Percentiles rank a stretch among this genome's conserved stretches.
Evolutionary conservation across 2,888 invertebrate genomes (phyloP).

Genomic region (Nebria brevicollis): DNA sequence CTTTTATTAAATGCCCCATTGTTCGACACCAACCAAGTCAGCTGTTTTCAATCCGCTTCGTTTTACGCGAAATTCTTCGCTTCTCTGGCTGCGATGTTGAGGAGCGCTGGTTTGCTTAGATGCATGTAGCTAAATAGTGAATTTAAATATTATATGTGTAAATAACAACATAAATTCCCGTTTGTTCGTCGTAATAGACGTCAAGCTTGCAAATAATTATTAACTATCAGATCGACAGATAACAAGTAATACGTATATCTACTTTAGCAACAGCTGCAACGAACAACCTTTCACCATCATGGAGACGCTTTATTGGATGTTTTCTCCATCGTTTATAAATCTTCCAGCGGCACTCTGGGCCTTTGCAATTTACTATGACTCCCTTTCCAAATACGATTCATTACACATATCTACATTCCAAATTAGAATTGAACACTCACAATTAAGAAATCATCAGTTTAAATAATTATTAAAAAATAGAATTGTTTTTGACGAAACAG

Average conservation of each 20-base stretch:
- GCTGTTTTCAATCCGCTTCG: background rate
- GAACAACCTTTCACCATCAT: background rate
- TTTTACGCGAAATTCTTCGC: no score
- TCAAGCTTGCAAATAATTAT: background rate
- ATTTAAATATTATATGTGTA: background rate
- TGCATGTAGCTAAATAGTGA: background rate
- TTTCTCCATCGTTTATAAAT: background rate
- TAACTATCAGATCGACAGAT: conserved; percentile 1
- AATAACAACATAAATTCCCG: conserved; percentile 1
- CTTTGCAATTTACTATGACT: background rate
- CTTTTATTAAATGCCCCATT: conserved; percentile 17
- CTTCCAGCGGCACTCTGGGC: background rate
- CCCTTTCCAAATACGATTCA: background rate
- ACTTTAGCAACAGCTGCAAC: background rate
- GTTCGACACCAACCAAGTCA: background rate
- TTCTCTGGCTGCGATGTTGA: background rate
- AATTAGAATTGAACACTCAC: background rate
- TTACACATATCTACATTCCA: background rate
- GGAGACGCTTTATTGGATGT: background rate
- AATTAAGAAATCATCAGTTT: background rate
- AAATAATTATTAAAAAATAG: background rate
- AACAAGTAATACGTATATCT: background rate
- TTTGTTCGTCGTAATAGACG: background rate
- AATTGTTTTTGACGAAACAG: no score
- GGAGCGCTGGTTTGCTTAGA: background rate